Base-by-base conservation (phyloP, 2,888 invertebrate genomes). In the Chalcis sispes region DNA sequence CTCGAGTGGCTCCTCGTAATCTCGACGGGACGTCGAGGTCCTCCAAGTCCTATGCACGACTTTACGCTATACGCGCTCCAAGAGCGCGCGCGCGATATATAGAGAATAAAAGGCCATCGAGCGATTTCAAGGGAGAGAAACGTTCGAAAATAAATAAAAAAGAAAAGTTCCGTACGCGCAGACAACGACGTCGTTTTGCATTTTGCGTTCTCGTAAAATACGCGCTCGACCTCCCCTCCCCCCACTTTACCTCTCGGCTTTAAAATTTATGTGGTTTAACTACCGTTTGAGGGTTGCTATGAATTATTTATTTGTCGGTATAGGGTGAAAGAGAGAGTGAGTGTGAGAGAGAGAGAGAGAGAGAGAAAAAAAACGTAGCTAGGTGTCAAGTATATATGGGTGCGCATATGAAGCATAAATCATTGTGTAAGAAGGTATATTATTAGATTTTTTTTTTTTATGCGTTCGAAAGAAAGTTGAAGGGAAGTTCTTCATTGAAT, bases 241-340 rank as follows among this genome's bases (percentile, higher is more conserved):
- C 40, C 40, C 32, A 59, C 58, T 25, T n/a, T n/a, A n/a, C n/a
- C n/a, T n/a, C n/a, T 40, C n/a, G 7, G 13, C 54, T 48, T 23
- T 61, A n/a, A 36, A 66, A 71, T 75, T 71, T 66, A 71, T 72
- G 66, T 48, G 59, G 52, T 66, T 72, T 71, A 71, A 71, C 75
- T 75, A 71, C 75, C 36, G 70, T 66, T 70, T 59, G 66, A 46
- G 65, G 64, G 64, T 46, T 50, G 15, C 36, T 66, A 36, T 75
- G 61, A 75, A 72, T 75, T 52, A 71, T 75, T 75, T 75, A 75
- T 75, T 54, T 71, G 27, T 7, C 18, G 13, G 36, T 7, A 20
- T 52, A 50, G n/a, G 36, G n/a, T 1, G 25, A 2, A 25, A 25
- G 48, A 20, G 61, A 50, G n/a, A 46, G n/a, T 1, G 25, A 2